Evolutionary conservation across 92 coral and sea anemone species (phyloP).

Genomic region (Phenganax subtilis): DNA sequence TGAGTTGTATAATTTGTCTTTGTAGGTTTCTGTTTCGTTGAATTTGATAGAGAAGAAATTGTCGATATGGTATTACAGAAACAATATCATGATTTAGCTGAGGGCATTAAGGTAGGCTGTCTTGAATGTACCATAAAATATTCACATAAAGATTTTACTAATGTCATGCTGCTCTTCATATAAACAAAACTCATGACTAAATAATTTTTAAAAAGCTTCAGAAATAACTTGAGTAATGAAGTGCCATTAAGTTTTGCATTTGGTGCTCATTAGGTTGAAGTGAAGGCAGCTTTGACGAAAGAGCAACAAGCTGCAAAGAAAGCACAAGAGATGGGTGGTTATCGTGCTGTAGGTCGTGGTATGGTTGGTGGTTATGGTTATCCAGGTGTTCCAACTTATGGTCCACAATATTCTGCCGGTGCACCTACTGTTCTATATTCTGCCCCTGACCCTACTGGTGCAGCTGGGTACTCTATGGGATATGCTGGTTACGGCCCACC

Average conservation of each 20-base stretch:
- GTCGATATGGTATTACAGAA: conserved; percentile 85
- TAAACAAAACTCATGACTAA: too few species aligned
- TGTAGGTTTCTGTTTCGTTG: conserved; percentile 95
- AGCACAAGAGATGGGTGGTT: conserved; percentile 68
- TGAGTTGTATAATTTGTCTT: conserved; percentile 3
- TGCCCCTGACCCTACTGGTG: not conserved
- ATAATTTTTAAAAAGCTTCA: too few species aligned
- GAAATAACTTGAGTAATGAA: too few species aligned
- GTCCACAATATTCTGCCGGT: not conserved
- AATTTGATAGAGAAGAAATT: conserved; percentile 89
- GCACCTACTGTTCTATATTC: conserved; percentile 3
- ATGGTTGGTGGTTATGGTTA: conserved; percentile 1
- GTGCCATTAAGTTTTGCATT: too few species aligned
- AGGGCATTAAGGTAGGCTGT: conserved; percentile 77
- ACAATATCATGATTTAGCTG: conserved; percentile 83
- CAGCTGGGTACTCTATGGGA: conserved; percentile 6
- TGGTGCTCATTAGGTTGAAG: conserved; percentile 65
- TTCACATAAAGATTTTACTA: not conserved
- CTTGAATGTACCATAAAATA: not conserved
- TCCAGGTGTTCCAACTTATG: not conserved
- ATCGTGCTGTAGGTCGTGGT: conserved; percentile 45
- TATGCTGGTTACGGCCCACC: not conserved
- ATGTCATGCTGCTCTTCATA: not conserved
- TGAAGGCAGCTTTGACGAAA: conserved; percentile 88
- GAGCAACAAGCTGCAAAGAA: conserved; percentile 92